Evolutionary conservation across 92 coral and sea anemone species (phyloP), one percentile per base, ranked within the genome.

Genomic region (Heliopora coerulea): DNA sequence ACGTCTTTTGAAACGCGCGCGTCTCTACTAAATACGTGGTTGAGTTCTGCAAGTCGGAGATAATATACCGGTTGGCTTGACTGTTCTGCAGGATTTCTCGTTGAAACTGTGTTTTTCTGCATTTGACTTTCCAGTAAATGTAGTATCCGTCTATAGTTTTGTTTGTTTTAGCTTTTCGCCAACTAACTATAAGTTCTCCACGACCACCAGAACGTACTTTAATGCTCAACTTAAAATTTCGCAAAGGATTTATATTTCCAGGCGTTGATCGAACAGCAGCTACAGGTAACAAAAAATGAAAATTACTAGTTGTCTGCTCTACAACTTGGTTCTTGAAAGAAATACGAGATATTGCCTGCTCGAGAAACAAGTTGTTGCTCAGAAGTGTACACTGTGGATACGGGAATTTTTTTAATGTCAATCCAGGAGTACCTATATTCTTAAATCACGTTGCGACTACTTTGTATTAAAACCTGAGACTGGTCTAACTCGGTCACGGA

Each of bases 21-120:
- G 90, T 84, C 40, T 73, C 72, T 42, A 93, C 83, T 40, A 44
- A 78, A 81, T 93, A 93, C 49, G 68, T 88, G 9, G 91, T 86
- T 30, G 91, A 90, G 9, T 88, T 82, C 56, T 91, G 80, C 35
- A 93, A 84, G 3, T 62, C 85, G 26, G 40, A 49, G 28, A 93
- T 83, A 4, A 62, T 39, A 34, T 84, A 62, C 13, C 63, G 54
- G 17, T 33, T 65, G 7, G 82, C 81, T 44, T 54, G 42, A 44
- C 67, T 57, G 35, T 67, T 49, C 24, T 44, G 56, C 12, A 75
- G 77, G 7, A 64, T 67, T 64, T 82, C 74, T 49, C 52, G 41
- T 25, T 66, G 80, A 21, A 26, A 74, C 12, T 50, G 40, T n/a
- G n/a, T n/a, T 32, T 50, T 80, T 29, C 74, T 30, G 29, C 82